phyloP scores from a whole-genome alignment of 2,113 vertebrate genomes.

The Colossoma macropomum region DNA sequence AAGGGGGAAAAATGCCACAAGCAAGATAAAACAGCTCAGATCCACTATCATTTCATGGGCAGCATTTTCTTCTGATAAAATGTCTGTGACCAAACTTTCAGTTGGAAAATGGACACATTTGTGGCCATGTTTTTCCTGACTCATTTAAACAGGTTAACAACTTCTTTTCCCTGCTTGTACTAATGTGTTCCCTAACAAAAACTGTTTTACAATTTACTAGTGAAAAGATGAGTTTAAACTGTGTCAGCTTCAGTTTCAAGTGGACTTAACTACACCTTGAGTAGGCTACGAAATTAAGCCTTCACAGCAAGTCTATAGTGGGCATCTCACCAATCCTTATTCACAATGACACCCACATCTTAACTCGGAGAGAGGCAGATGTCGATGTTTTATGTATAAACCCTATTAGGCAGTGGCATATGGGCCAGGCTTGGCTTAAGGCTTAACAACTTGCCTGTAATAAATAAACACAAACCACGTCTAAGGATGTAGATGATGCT shows the following conservation, averaged over 20 bases:
- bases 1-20: not conserved
- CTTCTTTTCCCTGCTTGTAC: no score
- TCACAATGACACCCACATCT: conserved; percentile 23
- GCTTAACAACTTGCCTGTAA: conserved; percentile 31
- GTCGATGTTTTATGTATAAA: conserved; percentile 57
- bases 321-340: conserved; percentile 10
- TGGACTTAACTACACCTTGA: not conserved
- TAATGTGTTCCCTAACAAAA: no score
- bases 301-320: not conserved
- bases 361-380: conserved; percentile 38
- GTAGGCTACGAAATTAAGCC: not conserved
- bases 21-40: not conserved
- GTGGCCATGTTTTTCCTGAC: not conserved
- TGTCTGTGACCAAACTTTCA: not conserved
- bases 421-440: conserved; percentile 36
- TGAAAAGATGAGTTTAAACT: no score
- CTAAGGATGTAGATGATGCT: not conserved
- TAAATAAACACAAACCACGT: conserved; percentile 13
- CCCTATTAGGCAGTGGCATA: conserved; percentile 39
- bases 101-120: not conserved
- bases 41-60: not conserved
- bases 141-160: no score
- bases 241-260: no score
- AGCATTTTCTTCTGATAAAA: not conserved
- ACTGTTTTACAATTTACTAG: no score